Evolutionary conservation across 2,113 vertebrate species (phyloP), one percentile per base, ranked within the genome.

Genomic region (Myotis davidii): DNA sequence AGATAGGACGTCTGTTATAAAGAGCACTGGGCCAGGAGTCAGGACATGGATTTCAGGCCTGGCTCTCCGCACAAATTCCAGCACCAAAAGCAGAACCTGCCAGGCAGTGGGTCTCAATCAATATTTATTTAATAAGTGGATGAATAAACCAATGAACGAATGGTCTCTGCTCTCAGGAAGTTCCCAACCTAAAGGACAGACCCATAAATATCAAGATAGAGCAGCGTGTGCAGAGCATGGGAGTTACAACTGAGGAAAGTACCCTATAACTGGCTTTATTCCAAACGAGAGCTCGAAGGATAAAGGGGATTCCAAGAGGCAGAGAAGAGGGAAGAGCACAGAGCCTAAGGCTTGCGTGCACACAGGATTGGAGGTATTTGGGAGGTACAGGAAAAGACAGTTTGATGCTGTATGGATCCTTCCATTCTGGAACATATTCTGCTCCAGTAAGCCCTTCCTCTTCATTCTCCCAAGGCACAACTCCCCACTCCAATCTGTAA

Each of bases 251-350:
- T 7, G 4, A 7, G 56, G 42, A 64, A 14, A 34, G 29, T 2
- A 0, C 4, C 8, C 48, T 29, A 20, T 12, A 23, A 5, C 42
- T 0, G 1, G 27, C 9, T 25, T 5, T 1, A 6, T 45, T 82
- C 54, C 59, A 52, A 29, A 27, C 17, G 2, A 29, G 9, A 90
- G 4, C 23, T 48, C 6, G 3, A 64, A 42, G 59, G 25, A 11
- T 37, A 20, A 54, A 42, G 45, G 25, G 27, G 1, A n/a, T 34
- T 61, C 20, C 12, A 13, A 52, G 50, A 85, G 23, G 90, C 65
- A 88, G 59, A 70, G 52, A 16, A 54, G 29, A 54, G n/a, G 10
- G 34, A 54, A 11, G n/a, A 54, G 7, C 3, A 3, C 88, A 56
- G 72, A 61, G 54, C 23, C 7, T 2, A n/a, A 56, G 48, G 52